phyloP scores from a whole-genome alignment of 2,888 invertebrate genomes.

The Formica aserva region DNA sequence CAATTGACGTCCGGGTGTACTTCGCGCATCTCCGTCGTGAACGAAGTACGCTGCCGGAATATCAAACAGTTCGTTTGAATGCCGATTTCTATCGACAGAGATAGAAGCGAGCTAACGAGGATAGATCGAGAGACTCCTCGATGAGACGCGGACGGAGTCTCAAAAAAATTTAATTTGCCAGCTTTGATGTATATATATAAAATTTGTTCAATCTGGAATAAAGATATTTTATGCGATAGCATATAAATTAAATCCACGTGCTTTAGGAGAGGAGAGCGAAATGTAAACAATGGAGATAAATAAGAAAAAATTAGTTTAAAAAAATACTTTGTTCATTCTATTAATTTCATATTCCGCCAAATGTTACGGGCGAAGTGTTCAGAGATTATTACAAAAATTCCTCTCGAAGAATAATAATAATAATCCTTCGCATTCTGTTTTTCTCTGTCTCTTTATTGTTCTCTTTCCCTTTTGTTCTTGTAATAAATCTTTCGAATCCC shows the following conservation, averaged over 20 bases:
- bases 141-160: background rate
- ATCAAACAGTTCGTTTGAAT: slow-evolving; percentile 54
- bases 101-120: slow-evolving; percentile 41
- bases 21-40: slow-evolving; percentile 36
- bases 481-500: background rate
- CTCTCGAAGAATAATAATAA: background rate
- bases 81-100: slow-evolving; percentile 21
- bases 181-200: background rate
- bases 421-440: background rate
- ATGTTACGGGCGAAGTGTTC: background rate
- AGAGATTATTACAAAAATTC: background rate
- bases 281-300: slow-evolving; percentile 1
- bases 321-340: background rate
- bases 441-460: background rate
- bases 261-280: background rate
- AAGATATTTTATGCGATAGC: background rate
- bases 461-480: background rate
- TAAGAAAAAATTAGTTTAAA: background rate
- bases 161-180: slow-evolving; percentile 37
- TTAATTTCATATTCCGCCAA: background rate
- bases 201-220: slow-evolving; percentile 2
- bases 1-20: slow-evolving; percentile 33
- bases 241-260: background rate
- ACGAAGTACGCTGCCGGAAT: slow-evolving; percentile 19
- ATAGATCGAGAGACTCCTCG: background rate